Evolutionary conservation across 2,797 vertebrate genomes (phyloP).

Genomic region (Micropoecilia bifurca): DNA sequence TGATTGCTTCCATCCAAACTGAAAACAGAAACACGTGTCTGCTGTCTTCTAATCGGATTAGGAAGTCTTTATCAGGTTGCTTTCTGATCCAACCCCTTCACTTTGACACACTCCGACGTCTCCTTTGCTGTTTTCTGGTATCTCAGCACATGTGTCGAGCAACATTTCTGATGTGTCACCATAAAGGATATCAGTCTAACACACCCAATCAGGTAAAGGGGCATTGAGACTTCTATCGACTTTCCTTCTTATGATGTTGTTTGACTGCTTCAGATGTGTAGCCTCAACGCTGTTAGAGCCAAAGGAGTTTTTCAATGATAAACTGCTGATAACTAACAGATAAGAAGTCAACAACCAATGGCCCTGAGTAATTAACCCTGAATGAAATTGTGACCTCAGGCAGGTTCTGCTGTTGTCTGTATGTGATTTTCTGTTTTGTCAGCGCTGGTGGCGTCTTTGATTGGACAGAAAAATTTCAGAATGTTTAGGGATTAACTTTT

Average conservation of each 20-base stretch:
- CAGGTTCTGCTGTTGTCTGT: neutral
- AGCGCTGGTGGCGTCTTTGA: neutral
- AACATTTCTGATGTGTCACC: neutral
- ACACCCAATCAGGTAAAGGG: neutral
- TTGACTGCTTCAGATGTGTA: neutral
- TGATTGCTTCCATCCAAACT: neutral
- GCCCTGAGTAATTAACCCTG: neutral
- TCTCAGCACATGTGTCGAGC: neutral
- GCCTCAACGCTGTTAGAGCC: neutral
- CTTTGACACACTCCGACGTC: neutral
- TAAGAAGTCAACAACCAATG: neutral
- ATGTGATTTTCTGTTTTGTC: neutral
- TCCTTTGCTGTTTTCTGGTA: neutral
- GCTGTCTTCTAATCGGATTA: neutral
- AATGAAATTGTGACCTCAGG: neutral
- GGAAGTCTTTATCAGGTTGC: neutral
- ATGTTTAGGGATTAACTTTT: neutral
- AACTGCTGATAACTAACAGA: neutral
- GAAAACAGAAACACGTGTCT: neutral
- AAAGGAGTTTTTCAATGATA: neutral
- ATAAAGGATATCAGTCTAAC: neutral
- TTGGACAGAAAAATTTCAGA: neutral
- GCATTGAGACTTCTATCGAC: neutral
- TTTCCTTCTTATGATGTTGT: neutral
- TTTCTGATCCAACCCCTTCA: neutral